These are phyloP conservation scores for Poeciliopsis presidionis DNA, from an alignment of 2,797 vertebrate species.

Conservation along the genomic window DNA sequence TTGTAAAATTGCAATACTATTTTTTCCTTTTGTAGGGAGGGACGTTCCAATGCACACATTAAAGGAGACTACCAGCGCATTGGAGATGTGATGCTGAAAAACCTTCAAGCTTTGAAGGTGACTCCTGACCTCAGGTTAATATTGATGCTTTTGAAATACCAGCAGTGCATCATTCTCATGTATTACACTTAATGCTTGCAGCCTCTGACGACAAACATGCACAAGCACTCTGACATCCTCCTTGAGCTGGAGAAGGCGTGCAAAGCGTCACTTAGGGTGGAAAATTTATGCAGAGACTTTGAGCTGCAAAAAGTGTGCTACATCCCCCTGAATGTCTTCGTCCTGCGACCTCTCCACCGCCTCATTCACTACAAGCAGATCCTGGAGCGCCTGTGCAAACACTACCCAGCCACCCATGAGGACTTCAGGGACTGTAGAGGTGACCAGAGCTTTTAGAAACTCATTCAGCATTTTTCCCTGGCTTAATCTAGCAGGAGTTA, in stretches of 20 bases:
- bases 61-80: slow-evolving; percentile 96
- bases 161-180: background rate
- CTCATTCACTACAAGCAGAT: slow-evolving; percentile 98
- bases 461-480: background rate
- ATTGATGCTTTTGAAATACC: background rate
- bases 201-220: slow-evolving; percentile 88
- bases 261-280: slow-evolving; percentile 85
- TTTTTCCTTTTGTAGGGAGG: slow-evolving; percentile 85
- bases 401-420: slow-evolving; percentile 87
- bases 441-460: slow-evolving; percentile 27
- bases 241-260: slow-evolving; percentile 88
- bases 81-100: slow-evolving; percentile 95
- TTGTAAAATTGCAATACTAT: background rate
- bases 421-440: slow-evolving; percentile 94
- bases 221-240: slow-evolving; percentile 90
- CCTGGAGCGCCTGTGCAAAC: slow-evolving; percentile 95
- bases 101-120: slow-evolving; percentile 93
- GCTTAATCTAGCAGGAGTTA: background rate
- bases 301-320: slow-evolving; percentile 98
- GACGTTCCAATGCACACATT: slow-evolving; percentile 92
- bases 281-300: slow-evolving; percentile 91
- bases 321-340: slow-evolving; percentile 93
- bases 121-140: background rate
- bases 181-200: slow-evolving; percentile 44
- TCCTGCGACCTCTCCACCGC: slow-evolving; percentile 94